phyloP scores from a whole-genome alignment of 2,888 invertebrate species.

The Aphidoletes aphidimyza region DNA sequence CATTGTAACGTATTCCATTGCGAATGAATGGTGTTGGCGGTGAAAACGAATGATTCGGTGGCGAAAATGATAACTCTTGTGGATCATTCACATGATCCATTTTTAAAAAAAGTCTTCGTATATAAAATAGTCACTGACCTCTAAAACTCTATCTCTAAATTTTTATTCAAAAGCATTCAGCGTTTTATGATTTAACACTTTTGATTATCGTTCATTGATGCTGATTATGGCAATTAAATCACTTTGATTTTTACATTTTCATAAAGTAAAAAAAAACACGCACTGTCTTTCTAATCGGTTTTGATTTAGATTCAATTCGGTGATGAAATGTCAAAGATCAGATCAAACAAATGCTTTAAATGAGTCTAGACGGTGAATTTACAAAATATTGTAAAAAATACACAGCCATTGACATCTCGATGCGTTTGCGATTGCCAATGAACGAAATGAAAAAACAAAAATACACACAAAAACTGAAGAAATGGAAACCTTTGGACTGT shows the following conservation, averaged over 20 bases:
- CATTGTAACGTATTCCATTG: constrained; percentile 7
- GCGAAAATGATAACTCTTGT: constrained; percentile 7
- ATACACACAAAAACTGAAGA: not conserved
- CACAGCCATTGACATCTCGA: no score
- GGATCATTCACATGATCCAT: not conserved
- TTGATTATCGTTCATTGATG: constrained; percentile 14
- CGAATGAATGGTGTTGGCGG: not conserved
- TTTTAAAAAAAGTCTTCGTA: no score
- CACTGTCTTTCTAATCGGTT: no score
- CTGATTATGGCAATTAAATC: not conserved
- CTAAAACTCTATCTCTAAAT: not conserved
- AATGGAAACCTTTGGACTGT: constrained; percentile 46
- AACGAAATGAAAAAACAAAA: not conserved
- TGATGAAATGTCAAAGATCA: no score
- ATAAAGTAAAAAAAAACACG: no score
- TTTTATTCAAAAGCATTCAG: not conserved
- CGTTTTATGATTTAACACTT: not conserved
- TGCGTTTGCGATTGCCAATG: not conserved
- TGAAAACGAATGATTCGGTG: constrained; percentile 30
- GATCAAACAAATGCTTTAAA: no score
- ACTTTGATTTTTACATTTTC: no score
- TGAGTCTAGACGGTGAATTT: no score
- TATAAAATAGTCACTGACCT: no score
- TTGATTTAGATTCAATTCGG: no score
- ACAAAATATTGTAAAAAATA: no score